A percentile compares a stretch with the other conserved stretches of the same genome.
Conservation (phyloP, 2,113 vertebrate species). For the Vireo altiloquus region DNA sequence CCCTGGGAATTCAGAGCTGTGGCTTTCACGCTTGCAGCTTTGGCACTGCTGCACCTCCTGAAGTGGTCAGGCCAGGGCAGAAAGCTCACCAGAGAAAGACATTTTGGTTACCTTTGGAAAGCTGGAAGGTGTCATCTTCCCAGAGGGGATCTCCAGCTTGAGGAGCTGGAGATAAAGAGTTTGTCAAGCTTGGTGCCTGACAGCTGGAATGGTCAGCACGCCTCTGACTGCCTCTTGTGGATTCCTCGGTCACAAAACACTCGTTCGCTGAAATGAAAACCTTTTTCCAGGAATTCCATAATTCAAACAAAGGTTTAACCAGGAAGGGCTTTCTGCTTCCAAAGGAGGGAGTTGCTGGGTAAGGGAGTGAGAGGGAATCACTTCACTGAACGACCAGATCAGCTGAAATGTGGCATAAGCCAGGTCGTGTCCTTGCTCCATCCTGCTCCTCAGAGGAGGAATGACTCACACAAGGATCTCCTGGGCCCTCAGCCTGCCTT, state of each 20-base stretch:
- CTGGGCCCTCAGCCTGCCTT: background rate
- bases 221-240: background rate
- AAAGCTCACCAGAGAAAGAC: background rate
- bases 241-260: background rate
- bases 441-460: background rate
- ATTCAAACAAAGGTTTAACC: background rate
- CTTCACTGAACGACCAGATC: background rate
- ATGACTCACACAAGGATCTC: background rate
- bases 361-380: background rate
- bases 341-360: background rate
- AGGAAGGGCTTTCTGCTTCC: background rate
- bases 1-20: background rate
- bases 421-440: fast-evolving
- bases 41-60: background rate
- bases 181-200: background rate
- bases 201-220: background rate
- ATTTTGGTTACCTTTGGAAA: background rate
- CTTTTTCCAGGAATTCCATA: background rate
- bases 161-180: background rate
- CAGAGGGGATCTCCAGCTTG: background rate
- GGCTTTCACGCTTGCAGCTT: background rate
- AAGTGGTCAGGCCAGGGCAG: background rate
- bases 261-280: background rate
- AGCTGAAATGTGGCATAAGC: background rate
- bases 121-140: background rate